These are phyloP conservation scores for Porites rus DNA, from an alignment of 92 coral and sea anemone genomes.

Conservation along the genomic window DNA sequence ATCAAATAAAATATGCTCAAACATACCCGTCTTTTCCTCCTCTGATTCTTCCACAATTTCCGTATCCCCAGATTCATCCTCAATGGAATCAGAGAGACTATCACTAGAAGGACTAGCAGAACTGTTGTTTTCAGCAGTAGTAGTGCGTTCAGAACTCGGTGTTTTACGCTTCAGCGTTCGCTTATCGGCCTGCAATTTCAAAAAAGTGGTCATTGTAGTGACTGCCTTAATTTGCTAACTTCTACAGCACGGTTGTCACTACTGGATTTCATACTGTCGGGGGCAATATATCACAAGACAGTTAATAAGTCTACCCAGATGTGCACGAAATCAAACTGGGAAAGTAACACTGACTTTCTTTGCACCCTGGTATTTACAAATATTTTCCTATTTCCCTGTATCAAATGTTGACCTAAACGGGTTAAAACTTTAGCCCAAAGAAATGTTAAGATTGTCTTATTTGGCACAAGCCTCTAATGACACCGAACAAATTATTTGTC, in stretches of 20 bases:
- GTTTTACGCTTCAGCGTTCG: background rate
- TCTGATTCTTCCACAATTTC: background rate
- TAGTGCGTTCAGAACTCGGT: background rate
- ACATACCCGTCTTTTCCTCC: background rate
- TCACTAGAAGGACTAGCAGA: background rate
- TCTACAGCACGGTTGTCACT: background rate
- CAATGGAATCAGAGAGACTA: background rate
- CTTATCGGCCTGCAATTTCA: conserved; percentile 10
- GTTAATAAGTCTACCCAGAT: background rate
- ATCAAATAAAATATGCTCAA: conserved; percentile 5
- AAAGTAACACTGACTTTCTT: background rate
- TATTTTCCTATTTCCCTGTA: too few relatives aligned
- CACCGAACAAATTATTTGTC: too few relatives aligned
- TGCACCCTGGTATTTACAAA: too few relatives aligned
- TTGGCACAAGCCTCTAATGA: background rate
- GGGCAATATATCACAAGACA: conserved; percentile 1
- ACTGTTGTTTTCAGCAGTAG: background rate
- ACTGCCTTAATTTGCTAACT: background rate
- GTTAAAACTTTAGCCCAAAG: too few relatives aligned
- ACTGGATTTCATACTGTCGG: background rate
- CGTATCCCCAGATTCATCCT: conserved; percentile 1
- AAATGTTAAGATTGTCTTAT: background rate
- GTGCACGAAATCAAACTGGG: background rate
- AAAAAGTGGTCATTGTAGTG: background rate
- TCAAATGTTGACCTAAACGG: too few relatives aligned